Base-by-base conservation (phyloP, 2,797 vertebrate species). In the Podargus strigoides region DNA sequence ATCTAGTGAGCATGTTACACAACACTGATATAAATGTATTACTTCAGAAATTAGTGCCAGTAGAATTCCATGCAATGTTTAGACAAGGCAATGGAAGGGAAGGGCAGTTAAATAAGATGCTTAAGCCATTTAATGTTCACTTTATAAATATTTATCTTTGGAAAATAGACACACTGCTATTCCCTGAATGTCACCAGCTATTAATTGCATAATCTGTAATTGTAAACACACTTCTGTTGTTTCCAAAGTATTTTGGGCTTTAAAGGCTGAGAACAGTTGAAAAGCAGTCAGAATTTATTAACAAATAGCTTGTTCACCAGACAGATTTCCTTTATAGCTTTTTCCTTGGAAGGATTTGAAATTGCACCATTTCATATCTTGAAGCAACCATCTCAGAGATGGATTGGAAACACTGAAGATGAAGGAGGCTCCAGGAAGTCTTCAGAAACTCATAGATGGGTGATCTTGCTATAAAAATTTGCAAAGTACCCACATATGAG, bases 231-330 rank as follows among this genome's bases (percentile, higher is more conserved):
- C 7, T 94, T 94, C 68, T 70, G 32, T 42, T 89, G 16, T 83
- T 92, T 87, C 60, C 3, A 2, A 49, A 67, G 53, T 12, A 46
- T 95, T 93, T 90, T 37, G 56, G n/a, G 36, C 32, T 92, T 74
- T 67, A 76, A 94, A 85, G 28, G 47, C 77, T 76, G 32, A 53
- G 52, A 90, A 66, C 49, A 36, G 82, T 70, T 85, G 75, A 94
- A 94, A 96, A 89, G 72, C 63, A 95, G 83, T 87, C 86, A 91
- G 85, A 96, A 69, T 87, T 76, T 94, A 87, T 93, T 88, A 91
- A 86, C 59, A 76, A 87, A 82, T 46, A 87, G 7, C 32, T 85
- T 56, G 9, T 85, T 95, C 93, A 70, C 37, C 30, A 60, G 56
- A 79, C 14, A 79, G 47, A 82, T 85, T 79, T 87, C 80, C 41